Evolutionary conservation across 2,113 vertebrate species (phyloP), one percentile per base, ranked within the genome.

Genomic region (Trogon surrucura): DNA sequence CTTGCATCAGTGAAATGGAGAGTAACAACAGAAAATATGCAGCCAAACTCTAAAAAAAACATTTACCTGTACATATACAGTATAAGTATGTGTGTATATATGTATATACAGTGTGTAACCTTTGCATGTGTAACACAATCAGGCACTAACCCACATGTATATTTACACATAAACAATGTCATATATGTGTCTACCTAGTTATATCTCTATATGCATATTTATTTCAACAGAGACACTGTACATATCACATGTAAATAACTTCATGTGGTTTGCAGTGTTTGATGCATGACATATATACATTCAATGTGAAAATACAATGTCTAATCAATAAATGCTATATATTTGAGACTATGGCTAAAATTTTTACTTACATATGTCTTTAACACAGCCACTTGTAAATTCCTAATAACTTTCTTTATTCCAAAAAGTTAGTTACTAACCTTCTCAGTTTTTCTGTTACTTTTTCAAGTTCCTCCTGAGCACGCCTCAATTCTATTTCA

Each of bases 391-490:
- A 48, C 16, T 73, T 77, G 21, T 17, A 85, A 77, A 73, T 82
- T 70, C 23, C 21, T 65, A 65, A 51, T 4, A 58, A 21, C 6
- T 50, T 12, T 62, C 17, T 60, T 72, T 71, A 85, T 74, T 88
- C 72, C 18, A 90, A 61, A 38, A 85, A 95, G 69, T 73, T 80
- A 66, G 44, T 79, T 92, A 95, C 96, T 95, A 94, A 99, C 99
- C 99, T 98, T 98, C 98, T 98, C 93, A 99, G 98, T 91, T 99
- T 99, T 97, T 99, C 99, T 1, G 99, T 99, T 62, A 99, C 99
- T 96, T 99, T 99, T 98, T 99, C 99, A 95, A 99, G 98, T 94
- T 99, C 98, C 94, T 99, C 99, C 97, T 99, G 99, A 70, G 99
- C 99, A 25, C 98, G 98, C 56, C 99, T 98, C 95, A 99, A 95